These are phyloP conservation scores for Hydractinia echinata DNA, from an alignment of 30 jellyfish, hydroid and myxozoan genomes.

Conservation along the genomic window DNA sequence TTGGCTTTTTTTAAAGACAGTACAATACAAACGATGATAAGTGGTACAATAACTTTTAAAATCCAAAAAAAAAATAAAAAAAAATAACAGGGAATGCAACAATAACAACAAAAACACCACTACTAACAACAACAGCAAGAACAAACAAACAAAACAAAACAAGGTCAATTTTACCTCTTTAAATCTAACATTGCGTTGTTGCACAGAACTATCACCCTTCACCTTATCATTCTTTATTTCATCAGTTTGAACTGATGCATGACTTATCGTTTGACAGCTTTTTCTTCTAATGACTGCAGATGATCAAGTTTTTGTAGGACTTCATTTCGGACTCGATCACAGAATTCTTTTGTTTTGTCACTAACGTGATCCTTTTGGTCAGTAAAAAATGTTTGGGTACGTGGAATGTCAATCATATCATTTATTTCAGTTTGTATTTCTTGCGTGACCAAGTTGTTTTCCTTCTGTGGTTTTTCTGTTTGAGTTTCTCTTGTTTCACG, in stretches of 20 bases:
- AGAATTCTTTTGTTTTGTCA: conserved; percentile 1
- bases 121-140: too few relatives aligned
- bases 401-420: conserved; percentile 34
- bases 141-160: too few relatives aligned
- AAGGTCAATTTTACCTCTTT: too few relatives aligned
- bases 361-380: not conserved
- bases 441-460: not conserved
- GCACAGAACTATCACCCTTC: too few relatives aligned
- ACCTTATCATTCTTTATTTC: too few relatives aligned
- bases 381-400: conserved; percentile 22
- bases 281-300: not conserved
- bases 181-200: too few relatives aligned
- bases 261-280: not conserved
- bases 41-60: too few relatives aligned
- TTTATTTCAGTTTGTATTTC: conserved; percentile 36
- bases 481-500: conserved; percentile 33
- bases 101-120: too few relatives aligned
- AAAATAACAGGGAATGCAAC: too few relatives aligned
- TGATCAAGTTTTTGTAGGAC: not conserved
- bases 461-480: conserved; percentile 2
- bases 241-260: not conserved
- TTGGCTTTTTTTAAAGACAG: too few relatives aligned
- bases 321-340: conserved; percentile 23
- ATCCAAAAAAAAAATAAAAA: too few relatives aligned
- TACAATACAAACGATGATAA: too few relatives aligned